A percentile compares a stretch with the other conserved stretches of the same genome.
Conservation (phyloP, 1,140 invertebrate genomes). For the Amyelois transitella region DNA sequence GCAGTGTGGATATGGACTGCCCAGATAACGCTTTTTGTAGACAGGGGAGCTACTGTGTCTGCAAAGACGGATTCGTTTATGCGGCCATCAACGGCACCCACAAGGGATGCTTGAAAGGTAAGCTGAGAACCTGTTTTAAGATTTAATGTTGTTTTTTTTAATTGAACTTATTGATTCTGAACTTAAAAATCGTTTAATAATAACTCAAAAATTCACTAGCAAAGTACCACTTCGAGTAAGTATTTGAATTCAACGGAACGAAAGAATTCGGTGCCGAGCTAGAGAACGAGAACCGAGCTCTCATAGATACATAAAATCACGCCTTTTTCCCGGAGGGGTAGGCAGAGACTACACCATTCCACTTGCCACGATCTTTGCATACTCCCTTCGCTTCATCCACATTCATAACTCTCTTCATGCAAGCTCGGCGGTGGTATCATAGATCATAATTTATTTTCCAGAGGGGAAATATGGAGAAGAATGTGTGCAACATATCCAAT, state of each 20-base stretch:
- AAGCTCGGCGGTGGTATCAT: not conserved
- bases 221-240: too few species aligned
- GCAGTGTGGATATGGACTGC: conserved; percentile 59
- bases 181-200: too few species aligned
- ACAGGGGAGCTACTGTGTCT: conserved; percentile 63
- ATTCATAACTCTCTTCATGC: too few species aligned
- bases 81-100: conserved; percentile 57
- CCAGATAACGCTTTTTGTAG: conserved; percentile 71
- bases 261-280: not conserved
- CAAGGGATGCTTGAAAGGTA: conserved; percentile 68
- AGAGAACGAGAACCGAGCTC: not conserved
- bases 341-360: too few species aligned
- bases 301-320: too few species aligned
- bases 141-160: too few species aligned
- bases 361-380: too few species aligned
- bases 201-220: too few species aligned
- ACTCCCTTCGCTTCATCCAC: too few species aligned
- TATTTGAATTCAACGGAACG: not conserved
- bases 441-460: conserved; percentile 28
- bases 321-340: too few species aligned
- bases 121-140: too few species aligned
- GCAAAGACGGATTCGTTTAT: conserved; percentile 67
- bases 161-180: too few species aligned
- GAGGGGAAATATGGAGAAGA: conserved; percentile 59
- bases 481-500: conserved; percentile 64